Conservation (phyloP, 1,140 invertebrate genomes). For the Goniozus legneri region DNA sequence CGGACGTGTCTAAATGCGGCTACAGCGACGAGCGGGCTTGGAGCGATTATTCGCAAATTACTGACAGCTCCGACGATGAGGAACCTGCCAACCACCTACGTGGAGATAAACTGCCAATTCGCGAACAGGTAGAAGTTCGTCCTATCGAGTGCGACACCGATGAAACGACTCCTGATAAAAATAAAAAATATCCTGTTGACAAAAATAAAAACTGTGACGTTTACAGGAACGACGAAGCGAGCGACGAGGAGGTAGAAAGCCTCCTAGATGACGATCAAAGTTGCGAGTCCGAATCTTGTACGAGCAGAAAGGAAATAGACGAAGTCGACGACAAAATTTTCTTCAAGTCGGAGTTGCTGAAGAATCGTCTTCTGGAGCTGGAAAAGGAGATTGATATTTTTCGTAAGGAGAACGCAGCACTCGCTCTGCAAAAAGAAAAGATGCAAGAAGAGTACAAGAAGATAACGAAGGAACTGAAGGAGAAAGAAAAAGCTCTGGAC, state of each 20-base stretch:
- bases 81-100: not conserved
- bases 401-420: slow-evolving; percentile 61
- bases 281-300: no score
- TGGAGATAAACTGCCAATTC: no score
- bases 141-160: not conserved
- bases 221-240: not conserved
- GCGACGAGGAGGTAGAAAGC: not conserved
- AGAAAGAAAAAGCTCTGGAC: slow-evolving; percentile 59
- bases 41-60: slow-evolving; percentile 33
- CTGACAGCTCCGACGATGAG: slow-evolving; percentile 38
- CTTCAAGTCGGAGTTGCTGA: slow-evolving; percentile 61
- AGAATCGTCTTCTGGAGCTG: slow-evolving; percentile 62
- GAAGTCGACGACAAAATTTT: slow-evolving; percentile 23
- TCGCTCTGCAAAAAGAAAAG: slow-evolving; percentile 42
- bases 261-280: not conserved
- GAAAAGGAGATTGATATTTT: slow-evolving; percentile 69
- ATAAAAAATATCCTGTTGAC: not conserved
- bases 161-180: not conserved
- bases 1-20: slow-evolving; percentile 27
- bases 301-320: not conserved
- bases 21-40: slow-evolving; percentile 31
- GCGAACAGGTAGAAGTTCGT: no score
- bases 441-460: slow-evolving; percentile 43
- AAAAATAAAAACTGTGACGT: no score
- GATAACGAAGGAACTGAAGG: slow-evolving; percentile 56